phyloP scores from a whole-genome alignment of 2,797 vertebrate genomes.

The Pantherophis vulpinus region DNA sequence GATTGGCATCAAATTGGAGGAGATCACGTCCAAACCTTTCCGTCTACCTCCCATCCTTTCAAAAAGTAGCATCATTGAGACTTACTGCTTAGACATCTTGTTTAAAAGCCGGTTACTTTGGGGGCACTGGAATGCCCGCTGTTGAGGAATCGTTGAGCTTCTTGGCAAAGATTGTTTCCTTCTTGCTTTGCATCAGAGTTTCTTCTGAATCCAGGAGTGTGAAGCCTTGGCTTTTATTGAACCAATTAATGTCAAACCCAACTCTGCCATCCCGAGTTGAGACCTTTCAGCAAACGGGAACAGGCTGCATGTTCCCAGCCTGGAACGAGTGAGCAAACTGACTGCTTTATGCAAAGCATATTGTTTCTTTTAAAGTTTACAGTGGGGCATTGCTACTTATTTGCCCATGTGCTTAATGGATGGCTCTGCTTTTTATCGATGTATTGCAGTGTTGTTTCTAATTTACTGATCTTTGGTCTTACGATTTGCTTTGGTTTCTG shows the following conservation, averaged over 20 bases:
- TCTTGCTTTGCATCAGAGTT: slow-evolving; percentile 60
- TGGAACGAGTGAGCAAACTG: slow-evolving; percentile 50
- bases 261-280: slow-evolving; percentile 56
- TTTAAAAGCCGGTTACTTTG: not conserved
- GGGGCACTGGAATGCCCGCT: not conserved
- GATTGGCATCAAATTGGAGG: not conserved
- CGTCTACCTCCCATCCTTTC: not conserved
- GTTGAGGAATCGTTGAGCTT: not conserved
- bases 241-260: slow-evolving; percentile 62
- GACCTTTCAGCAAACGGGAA: slow-evolving; percentile 60
- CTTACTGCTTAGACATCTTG: not conserved
- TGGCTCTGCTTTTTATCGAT: slow-evolving; percentile 53
- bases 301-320: slow-evolving; percentile 39
- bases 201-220: slow-evolving; percentile 45
- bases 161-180: slow-evolving; percentile 45
- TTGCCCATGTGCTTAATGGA: slow-evolving; percentile 55
- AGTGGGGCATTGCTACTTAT: slow-evolving; percentile 50
- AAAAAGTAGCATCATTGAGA: not conserved
- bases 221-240: slow-evolving; percentile 63
- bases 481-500: slow-evolving; percentile 45
- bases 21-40: not conserved
- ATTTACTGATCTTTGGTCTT: slow-evolving; percentile 31
- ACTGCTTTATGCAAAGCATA: slow-evolving; percentile 48
- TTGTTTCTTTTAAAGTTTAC: slow-evolving; percentile 55
- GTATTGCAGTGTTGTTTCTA: slow-evolving; percentile 47